Conservation (phyloP, 2,113 vertebrate species). For the Prunella fulvescens region DNA sequence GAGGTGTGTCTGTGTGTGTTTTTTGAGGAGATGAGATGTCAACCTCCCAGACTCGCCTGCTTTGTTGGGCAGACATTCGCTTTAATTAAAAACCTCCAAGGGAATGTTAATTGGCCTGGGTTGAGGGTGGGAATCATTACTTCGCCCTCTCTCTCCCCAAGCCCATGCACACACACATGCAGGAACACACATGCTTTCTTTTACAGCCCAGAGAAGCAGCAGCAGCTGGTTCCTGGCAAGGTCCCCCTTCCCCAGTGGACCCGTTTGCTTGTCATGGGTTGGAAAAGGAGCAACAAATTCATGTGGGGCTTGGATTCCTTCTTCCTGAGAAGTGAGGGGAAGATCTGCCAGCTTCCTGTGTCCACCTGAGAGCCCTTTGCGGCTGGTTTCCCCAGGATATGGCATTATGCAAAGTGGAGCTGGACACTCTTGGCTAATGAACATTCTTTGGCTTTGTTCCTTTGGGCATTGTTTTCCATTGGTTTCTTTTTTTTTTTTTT, state of each 20-base stretch:
- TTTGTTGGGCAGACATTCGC: constrained; percentile 1
- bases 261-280: neutral
- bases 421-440: neutral
- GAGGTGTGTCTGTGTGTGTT: constrained; percentile 44
- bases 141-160: neutral
- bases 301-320: neutral
- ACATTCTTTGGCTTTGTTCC: neutral
- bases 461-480: neutral
- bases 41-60: constrained; percentile 9
- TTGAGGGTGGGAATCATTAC: neutral
- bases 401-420: neutral
- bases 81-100: constrained; percentile 59
- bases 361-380: neutral
- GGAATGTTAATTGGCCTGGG: constrained; percentile 43
- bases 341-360: neutral
- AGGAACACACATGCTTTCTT: neutral
- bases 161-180: neutral
- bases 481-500: neutral
- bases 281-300: neutral
- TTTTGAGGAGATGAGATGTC: constrained; percentile 46
- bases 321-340: neutral
- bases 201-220: neutral
- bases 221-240: neutral
- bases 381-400: neutral
- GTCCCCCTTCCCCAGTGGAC: neutral